Conservation (phyloP, 2,888 invertebrate genomes). For the Tetrapedia diversipes region DNA sequence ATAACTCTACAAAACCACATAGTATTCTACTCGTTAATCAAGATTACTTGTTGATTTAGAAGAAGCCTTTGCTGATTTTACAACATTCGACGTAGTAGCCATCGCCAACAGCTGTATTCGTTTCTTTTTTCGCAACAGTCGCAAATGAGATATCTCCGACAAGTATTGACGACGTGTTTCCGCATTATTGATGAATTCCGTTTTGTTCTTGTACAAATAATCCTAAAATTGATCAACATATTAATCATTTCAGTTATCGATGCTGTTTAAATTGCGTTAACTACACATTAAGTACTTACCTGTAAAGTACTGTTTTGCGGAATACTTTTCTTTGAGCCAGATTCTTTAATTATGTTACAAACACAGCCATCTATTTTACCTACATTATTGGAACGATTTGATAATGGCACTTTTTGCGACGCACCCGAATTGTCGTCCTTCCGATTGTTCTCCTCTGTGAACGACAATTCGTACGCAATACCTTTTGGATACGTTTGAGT, state of each 20-base stretch:
- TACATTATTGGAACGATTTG: slow-evolving; percentile 48
- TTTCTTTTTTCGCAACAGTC: slow-evolving; percentile 83
- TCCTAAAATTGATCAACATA: slow-evolving; percentile 81
- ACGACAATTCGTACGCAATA: slow-evolving; percentile 83
- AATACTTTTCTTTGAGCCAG: slow-evolving; percentile 36
- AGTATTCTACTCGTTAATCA: too few relatives aligned
- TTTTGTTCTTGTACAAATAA: slow-evolving; percentile 88
- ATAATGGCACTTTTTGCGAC: slow-evolving; percentile 49
- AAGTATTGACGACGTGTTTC: slow-evolving; percentile 84
- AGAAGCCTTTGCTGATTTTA: slow-evolving; percentile 69
- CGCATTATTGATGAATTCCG: slow-evolving; percentile 87
- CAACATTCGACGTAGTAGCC: slow-evolving; percentile 74
- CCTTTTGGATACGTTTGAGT: slow-evolving; percentile 78
- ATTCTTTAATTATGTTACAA: slow-evolving; percentile 66
- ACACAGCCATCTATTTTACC: slow-evolving; percentile 63
- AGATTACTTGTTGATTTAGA: slow-evolving; percentile 72
- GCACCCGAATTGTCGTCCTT: slow-evolving; percentile 44
- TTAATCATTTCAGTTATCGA: not conserved
- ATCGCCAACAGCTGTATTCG: slow-evolving; percentile 82
- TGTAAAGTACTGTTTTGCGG: slow-evolving; percentile 69
- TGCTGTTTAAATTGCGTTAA: not conserved
- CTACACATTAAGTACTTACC: slow-evolving; percentile 50
- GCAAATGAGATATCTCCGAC: slow-evolving; percentile 82
- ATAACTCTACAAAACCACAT: too few relatives aligned
- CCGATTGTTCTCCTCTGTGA: slow-evolving; percentile 72